Base-by-base conservation (phyloP, 2,113 vertebrate genomes). In the Mellivora capensis region DNA sequence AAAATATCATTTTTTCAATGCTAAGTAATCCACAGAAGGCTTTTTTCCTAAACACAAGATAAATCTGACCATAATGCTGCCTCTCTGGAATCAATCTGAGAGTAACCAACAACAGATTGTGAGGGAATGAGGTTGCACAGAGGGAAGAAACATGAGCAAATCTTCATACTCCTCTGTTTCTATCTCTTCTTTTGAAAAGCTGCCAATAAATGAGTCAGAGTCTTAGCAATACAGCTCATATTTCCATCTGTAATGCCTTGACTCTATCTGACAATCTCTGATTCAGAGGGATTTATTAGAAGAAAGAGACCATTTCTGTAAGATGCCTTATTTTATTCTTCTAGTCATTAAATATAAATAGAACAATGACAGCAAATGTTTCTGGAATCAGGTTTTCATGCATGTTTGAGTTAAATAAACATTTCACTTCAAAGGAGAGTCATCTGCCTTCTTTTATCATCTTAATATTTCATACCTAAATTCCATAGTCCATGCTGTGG, bases 341-440 rank as follows among this genome's bases (percentile, higher is more conserved):
- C 31, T 25, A 83, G 94, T 95, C 79, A 96, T 85, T 49, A 87
- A 89, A 47, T 96, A 96, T 59, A 94, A 97, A 97, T 77, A 97
- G 93, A 91, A 95, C 7, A 12, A 91, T 54, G 64, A 67, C 20
- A 93, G 42, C 3, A 64, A 87, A 85, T 44, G 18, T 92, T 97
- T 96, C 79, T 74, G 39, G 85, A 90, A 67, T 94, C 89, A 47
- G 59, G 49, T 84, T 71, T 93, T 44, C 42, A 89, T 77, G n/a
- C 44, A 31, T 72, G 29, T 85, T 80, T 96, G 76, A 11, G 39
- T 91, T 97, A 95, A 97, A 91, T 90, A 97, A 94, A 97, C 23
- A 97, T 49, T 91, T 90, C 8, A 37, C 52, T 88, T 96, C 87
- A 62, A 85, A 96, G 31, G 25, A 34, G 15, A 93, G 11, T 49